Evolutionary conservation across 2,888 invertebrate species (phyloP).

Genomic region (Gari tellinella): DNA sequence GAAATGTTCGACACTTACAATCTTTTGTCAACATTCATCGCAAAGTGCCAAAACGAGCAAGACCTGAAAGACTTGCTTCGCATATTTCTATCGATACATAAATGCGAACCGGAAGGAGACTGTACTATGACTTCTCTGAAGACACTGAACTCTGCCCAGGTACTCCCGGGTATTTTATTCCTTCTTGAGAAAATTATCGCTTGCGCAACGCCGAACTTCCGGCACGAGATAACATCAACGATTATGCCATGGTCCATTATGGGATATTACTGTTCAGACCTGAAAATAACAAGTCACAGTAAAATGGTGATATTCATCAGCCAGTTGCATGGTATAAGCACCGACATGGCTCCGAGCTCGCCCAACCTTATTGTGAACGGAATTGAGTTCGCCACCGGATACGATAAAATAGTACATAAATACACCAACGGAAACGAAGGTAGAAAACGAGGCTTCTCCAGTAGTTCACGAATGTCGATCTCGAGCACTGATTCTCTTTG

Average conservation of each 20-base stretch:
- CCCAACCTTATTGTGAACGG: background rate
- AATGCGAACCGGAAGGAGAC: slow-evolving; percentile 47
- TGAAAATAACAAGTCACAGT: slow-evolving; percentile 65
- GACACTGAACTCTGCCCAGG: slow-evolving; percentile 53
- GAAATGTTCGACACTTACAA: slow-evolving; percentile 61
- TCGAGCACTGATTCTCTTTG: slow-evolving; percentile 31
- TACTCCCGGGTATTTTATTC: slow-evolving; percentile 59
- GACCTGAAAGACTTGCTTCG: slow-evolving; percentile 60
- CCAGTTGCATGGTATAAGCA: slow-evolving; percentile 61
- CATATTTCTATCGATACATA: slow-evolving; percentile 60
- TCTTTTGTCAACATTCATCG: slow-evolving; percentile 60
- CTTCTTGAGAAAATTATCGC: slow-evolving; percentile 66
- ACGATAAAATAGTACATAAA: no score
- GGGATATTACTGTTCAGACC: slow-evolving; percentile 64
- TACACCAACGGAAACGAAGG: no score
- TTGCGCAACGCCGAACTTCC: slow-evolving; percentile 54
- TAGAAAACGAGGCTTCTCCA: slow-evolving; percentile 22
- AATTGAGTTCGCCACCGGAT: no score
- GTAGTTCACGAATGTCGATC: slow-evolving; percentile 29
- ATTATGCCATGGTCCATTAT: slow-evolving; percentile 66
- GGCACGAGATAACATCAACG: slow-evolving; percentile 60
- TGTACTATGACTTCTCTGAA: slow-evolving; percentile 60
- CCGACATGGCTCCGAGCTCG: slow-evolving; percentile 24
- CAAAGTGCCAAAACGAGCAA: slow-evolving; percentile 67
- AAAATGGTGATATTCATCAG: slow-evolving; percentile 70